Evolutionary conservation across 2,888 invertebrate genomes (phyloP), one percentile per base, ranked within the genome.

Genomic region (Callyntrura guangdongensis): DNA sequence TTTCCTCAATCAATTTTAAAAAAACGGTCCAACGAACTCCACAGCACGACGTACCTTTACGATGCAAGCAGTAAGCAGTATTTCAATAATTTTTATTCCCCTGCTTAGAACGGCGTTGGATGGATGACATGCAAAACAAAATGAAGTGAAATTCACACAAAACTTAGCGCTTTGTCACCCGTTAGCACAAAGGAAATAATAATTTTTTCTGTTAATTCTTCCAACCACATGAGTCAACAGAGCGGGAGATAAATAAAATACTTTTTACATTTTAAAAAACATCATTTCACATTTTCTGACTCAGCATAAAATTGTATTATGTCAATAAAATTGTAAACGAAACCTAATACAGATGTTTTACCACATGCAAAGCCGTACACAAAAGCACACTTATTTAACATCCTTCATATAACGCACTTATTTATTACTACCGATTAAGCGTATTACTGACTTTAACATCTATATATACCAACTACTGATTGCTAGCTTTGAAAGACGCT

Each of bases 221-320:
- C 61, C n/a, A n/a, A 81, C 6, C 25, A 9, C 20, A 45, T 59
- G 56, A 74, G n/a, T 20, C 22, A 53, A 9, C 12, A 67, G 20
- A 61, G 61, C 3, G 47, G 64, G 20, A 59, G 25, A n/a, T n/a
- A n/a, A 64, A 20, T 20, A 61, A 67, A n/a, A n/a, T 12, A 25
- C 25, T 56, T 72, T 85, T 27, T 56, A 72, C 11, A 17, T 77
- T 86, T 67, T 69, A 17, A 47, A 56, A 69, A 86, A 45, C 22
- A 61, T 64, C 59, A 36, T n/a, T n/a, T n/a, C n/a, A n/a, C n/a
- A n/a, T 53, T 82, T 61, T 61, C 64, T 89, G 89, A 89, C 89
- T 89, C 89, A 89, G 89, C 89, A 89, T 79, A 74, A 89, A 83
- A 83, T 83, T 89, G 74, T 27, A 89, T 88, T 88, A 81, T 83